Base-by-base conservation (phyloP, 2,797 vertebrate species). In the Thunnus albacares region DNA sequence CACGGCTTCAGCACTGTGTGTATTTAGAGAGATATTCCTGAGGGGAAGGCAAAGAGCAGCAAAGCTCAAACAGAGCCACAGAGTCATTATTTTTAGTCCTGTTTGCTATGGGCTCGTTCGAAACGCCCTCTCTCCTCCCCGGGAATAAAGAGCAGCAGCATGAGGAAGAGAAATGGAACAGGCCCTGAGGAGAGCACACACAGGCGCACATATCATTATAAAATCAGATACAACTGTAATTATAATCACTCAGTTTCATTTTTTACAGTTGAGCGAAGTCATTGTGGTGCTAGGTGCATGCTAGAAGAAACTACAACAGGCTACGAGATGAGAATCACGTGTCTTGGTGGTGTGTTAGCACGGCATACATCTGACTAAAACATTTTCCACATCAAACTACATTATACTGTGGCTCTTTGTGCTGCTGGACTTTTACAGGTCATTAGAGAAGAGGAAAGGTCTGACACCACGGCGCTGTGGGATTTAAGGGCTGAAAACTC, bases 31-130 rank as follows among this genome's bases (percentile, higher is more conserved):
- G 84, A 81, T 92, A 92, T 91, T 94, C 93, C 92, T 89, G 86
- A 79, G 92, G 93, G 93, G 88, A 90, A 91, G 86, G 87, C 87
- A 95, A 90, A 93, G 91, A 94, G 91, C 90, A 90, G 87, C 90
- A 92, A 83, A 90, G 92, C 93, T 95, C 94, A 93, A 95, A 93
- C 93, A 90, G 83, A 93, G 93, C 90, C 92, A 92, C 92, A 77
- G 87, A 93, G 89, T 93, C 93, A 93, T 96, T 96, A 94, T 95
- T 96, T 96, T 95, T 94, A 95, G 95, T 92, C 90, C 89, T 94
- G 94, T 95, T 95, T 95, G 92, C 93, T 89, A 73, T 90, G 89
- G 91, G 92, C 90, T 90, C 66, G 83, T 93, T 92, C 78, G 43
- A 83, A 90, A 93, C 81, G 74, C 92, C 92, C 87, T 88, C 89